Evolutionary conservation across 2,888 invertebrate genomes (phyloP).

Genomic region (Hydrotaea cyrtoneurina): DNA sequence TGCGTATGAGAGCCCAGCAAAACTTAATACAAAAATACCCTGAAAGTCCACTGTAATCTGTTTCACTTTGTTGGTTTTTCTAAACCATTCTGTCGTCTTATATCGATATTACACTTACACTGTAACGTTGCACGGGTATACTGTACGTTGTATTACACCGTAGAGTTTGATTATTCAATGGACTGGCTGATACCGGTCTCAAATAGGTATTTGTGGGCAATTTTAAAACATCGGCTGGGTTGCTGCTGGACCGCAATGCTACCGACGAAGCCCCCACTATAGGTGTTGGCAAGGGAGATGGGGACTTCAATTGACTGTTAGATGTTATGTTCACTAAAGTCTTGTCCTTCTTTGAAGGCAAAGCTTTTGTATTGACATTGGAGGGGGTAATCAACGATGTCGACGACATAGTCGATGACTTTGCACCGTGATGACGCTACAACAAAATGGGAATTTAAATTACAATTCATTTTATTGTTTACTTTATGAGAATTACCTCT

Average conservation of each 20-base stretch:
- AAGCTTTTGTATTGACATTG: conserved; percentile 59
- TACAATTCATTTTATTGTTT: background rate
- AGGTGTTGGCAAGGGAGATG: conserved; percentile 39
- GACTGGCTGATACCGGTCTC: conserved; percentile 70
- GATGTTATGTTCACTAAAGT: conserved; percentile 45
- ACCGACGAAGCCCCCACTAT: conserved; percentile 43
- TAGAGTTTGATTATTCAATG: conserved; percentile 52
- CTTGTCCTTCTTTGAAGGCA: conserved; percentile 67
- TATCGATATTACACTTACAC: too few species aligned
- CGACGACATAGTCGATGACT: conserved; percentile 52
- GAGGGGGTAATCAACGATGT: conserved; percentile 56
- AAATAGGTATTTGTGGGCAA: conserved; percentile 77
- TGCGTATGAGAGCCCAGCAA: too few species aligned
- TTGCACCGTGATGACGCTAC: conserved; percentile 60
- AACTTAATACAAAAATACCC: too few species aligned
- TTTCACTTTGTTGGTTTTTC: too few species aligned
- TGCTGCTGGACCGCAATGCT: conserved; percentile 48
- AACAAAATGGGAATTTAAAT: background rate
- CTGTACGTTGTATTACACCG: conserved; percentile 67
- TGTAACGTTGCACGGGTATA: conserved; percentile 75
- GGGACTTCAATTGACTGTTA: conserved; percentile 50
- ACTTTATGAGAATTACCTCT: background rate
- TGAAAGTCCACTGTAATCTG: too few species aligned
- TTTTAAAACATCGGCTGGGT: conserved; percentile 73
- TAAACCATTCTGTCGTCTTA: too few species aligned